Conservation (phyloP, 64 coral and sea anemone species). For the Trachythela sp. region DNA sequence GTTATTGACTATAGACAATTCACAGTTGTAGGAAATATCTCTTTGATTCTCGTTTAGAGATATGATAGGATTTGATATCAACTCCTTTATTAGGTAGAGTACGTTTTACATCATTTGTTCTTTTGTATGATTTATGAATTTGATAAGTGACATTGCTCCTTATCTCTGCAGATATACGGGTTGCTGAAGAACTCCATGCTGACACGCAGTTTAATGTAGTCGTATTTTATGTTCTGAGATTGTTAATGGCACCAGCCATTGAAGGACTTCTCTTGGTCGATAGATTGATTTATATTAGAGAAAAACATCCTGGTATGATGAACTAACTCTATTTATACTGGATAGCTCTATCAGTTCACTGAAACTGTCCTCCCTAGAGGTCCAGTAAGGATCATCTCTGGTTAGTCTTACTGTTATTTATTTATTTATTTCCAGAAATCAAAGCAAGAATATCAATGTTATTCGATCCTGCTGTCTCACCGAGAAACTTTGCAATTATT, state of each 20-base stretch:
- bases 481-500: constrained; percentile 12
- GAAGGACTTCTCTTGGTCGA: neutral
- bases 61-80: too few relatives aligned
- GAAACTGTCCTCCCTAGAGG: too few relatives aligned
- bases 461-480: neutral
- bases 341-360: too few relatives aligned
- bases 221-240: constrained; percentile 4
- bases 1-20: too few relatives aligned
- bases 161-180: neutral
- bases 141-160: too few relatives aligned
- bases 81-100: too few relatives aligned
- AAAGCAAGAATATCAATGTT: neutral
- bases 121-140: too few relatives aligned
- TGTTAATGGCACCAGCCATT: neutral
- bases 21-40: too few relatives aligned
- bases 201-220: neutral
- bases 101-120: too few relatives aligned
- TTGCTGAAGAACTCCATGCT: neutral
- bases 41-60: too few relatives aligned
- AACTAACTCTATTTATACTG: neutral
- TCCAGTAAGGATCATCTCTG: neutral
- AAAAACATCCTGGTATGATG: neutral
- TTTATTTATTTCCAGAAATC: neutral
- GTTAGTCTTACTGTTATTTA: neutral
- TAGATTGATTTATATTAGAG: constrained; percentile 2